phyloP scores from a whole-genome alignment of 2,888 invertebrate genomes.

The Cepaea hortensis region DNA sequence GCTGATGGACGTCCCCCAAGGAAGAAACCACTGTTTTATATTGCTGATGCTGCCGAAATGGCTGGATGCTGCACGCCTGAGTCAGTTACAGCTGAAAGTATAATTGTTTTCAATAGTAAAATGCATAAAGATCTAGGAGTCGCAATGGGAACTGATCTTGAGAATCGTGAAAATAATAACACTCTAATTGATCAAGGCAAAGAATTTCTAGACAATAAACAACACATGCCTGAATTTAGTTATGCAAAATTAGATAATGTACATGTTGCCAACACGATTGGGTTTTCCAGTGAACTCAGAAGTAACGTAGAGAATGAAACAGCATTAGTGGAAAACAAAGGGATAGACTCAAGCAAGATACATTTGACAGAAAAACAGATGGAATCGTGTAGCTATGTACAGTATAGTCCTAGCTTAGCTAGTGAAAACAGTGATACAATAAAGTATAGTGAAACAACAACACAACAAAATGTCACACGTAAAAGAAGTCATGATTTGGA shows the following conservation, averaged over 20 bases:
- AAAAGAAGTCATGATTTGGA: no score
- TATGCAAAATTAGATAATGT: not conserved
- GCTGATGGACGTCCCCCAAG: not conserved
- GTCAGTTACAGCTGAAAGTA: not conserved
- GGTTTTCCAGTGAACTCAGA: not conserved
- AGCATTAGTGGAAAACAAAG: not conserved
- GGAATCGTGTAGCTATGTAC: not conserved
- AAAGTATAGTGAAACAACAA: no score
- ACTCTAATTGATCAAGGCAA: not conserved
- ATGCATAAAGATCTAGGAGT: not conserved
- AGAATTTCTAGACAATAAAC: not conserved
- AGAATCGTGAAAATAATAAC: slow-evolving; percentile 5
- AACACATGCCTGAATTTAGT: not conserved
- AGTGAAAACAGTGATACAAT: no score
- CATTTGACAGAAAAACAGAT: not conserved
- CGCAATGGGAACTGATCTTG: not conserved
- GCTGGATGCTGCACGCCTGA: not conserved
- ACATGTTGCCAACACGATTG: not conserved
- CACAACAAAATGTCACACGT: no score
- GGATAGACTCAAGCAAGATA: no score
- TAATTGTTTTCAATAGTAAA: slow-evolving; percentile 15
- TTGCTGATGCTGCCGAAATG: not conserved
- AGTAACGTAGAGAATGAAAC: not conserved
- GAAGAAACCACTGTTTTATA: slow-evolving; percentile 17
- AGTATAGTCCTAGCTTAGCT: no score